A percentile compares a stretch with the other conserved stretches of the same genome.
Conservation (phyloP, 2,888 invertebrate genomes). For the Agonopterix heracliana region DNA sequence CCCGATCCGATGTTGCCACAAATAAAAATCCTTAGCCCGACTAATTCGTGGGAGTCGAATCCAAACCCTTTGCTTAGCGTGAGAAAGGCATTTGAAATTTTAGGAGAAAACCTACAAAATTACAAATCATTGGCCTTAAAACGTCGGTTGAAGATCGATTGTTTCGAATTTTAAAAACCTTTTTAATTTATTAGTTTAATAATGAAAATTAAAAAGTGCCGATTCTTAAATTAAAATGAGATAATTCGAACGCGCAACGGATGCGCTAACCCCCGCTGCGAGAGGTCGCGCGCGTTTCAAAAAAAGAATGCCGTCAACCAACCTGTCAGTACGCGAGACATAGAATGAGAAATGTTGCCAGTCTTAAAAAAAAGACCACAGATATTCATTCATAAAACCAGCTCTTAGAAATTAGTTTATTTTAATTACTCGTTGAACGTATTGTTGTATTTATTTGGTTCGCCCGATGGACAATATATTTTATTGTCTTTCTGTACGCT, state of each 20-base stretch:
- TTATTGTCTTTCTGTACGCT: constrained; percentile 66
- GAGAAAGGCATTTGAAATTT: constrained; percentile 44
- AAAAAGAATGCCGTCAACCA: constrained; percentile 62
- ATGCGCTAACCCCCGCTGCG: constrained; percentile 63
- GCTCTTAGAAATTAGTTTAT: constrained; percentile 72
- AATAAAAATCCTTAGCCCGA: constrained; percentile 53
- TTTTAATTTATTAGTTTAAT: constrained; percentile 29
- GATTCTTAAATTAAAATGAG: constrained; percentile 66
- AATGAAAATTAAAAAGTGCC: constrained; percentile 30
- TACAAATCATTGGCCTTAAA: neutral
- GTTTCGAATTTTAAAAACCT: constrained; percentile 13
- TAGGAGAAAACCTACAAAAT: neutral
- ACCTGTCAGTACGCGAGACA: constrained; percentile 63
- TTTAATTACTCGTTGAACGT: constrained; percentile 68
- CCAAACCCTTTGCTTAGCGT: constrained; percentile 49
- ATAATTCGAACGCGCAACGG: constrained; percentile 63
- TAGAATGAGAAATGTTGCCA: constrained; percentile 69
- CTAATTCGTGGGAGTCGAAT: constrained; percentile 65
- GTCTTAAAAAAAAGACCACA: constrained; percentile 42
- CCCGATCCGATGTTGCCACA: constrained; percentile 58
- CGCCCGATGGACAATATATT: constrained; percentile 68
- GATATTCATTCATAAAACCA: constrained; percentile 69
- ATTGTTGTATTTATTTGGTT: constrained; percentile 70
- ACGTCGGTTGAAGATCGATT: neutral
- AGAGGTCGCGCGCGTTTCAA: constrained; percentile 62